These are phyloP conservation scores for Pantherophis guttatus DNA, from an alignment of 2,113 vertebrate species.

Conservation along the genomic window DNA sequence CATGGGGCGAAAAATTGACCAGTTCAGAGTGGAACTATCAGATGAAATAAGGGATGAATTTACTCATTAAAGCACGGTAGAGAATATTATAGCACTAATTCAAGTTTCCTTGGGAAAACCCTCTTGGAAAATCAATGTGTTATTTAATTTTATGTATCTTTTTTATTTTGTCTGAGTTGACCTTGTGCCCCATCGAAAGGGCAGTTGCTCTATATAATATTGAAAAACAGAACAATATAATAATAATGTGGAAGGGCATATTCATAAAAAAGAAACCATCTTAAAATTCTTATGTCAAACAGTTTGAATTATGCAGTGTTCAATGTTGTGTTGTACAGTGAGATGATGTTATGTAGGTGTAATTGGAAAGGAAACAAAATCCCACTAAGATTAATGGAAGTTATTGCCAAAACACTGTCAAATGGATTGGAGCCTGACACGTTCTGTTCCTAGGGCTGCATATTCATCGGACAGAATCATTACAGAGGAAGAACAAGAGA, in stretches of 20 bases:
- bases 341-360: neutral
- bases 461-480: constrained; percentile 74
- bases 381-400: neutral
- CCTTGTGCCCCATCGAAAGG: neutral
- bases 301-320: neutral
- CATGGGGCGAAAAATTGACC: neutral
- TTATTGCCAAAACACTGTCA: neutral
- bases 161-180: neutral
- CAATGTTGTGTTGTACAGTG: neutral
- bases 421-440: neutral
- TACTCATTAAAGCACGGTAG: neutral
- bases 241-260: neutral
- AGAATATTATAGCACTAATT: neutral
- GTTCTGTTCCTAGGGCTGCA: constrained; percentile 65
- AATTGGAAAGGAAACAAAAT: neutral
- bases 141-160: neutral
- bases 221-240: neutral
- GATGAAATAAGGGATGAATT: neutral
- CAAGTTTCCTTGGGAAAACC: neutral
- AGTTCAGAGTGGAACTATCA: neutral
- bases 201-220: neutral
- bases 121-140: neutral
- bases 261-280: neutral
- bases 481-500: constrained; percentile 66
- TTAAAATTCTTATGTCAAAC: neutral